Base-by-base conservation (phyloP, 1,140 invertebrate species). In the Hetaerina americana region DNA sequence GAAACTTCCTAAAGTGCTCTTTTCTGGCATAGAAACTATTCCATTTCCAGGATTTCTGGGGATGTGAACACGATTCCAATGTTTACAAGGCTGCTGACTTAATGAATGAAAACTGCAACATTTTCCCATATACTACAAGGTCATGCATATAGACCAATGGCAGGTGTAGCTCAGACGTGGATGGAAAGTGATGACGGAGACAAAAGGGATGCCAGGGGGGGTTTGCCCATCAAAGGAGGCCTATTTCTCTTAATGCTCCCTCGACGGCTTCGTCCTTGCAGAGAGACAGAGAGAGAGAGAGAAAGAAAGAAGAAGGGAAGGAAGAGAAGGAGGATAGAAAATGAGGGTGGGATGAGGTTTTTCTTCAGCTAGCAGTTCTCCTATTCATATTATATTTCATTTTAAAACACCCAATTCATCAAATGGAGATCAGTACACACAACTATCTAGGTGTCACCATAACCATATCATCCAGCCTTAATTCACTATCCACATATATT, bases 231-330 rank as follows among this genome's bases (percentile, higher is more conserved):
- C 89, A 91, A 77, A 91, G 88, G 81, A 92, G 87, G 82, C 90
- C 90, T 85, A 92, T 89, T 80, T 92, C 90, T 84, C 87, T 87
- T 81, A 92, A 87, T 80, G 90, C 89, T 81, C 88, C 89, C 84
- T 92, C 90, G 80, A 92, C 88, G 80, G 89, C 90, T 86, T 92
- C 90, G 79, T 92, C 90, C 90, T 92, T 79, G 75, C 40, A 10
- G 40, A 57, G 40, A 57, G 40, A 57, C 10, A 57, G 40, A 57
- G 40, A 57, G 40, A 57, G 40, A 57, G 40, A 57, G 40, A 57
- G 3, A 57, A n/a, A 57, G 40, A 57, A n/a, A 57, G 40, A 57
- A 57, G 40, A 57, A 18, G 18, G 31, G 18, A 8, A 18, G 31
- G 40, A 18, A 57, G 40, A n/a, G 40, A n/a, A 57, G 22, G 40